Base-by-base conservation (phyloP, 2,113 vertebrate genomes). In the Phalacrocorax aristotelis region DNA sequence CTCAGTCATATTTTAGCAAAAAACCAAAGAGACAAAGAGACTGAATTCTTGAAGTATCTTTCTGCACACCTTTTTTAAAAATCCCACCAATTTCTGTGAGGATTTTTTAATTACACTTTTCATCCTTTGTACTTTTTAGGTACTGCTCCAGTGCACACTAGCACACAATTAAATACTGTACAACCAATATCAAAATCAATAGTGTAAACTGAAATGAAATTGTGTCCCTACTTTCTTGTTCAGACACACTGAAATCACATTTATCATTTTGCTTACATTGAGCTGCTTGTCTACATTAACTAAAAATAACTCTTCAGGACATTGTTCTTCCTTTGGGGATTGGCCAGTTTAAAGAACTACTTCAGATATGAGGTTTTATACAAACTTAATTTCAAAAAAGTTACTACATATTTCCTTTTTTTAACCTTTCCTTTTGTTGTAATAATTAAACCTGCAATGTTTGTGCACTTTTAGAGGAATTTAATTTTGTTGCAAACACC, bases 21-120 rank as follows among this genome's bases (percentile, higher is more conserved):
- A 44, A 21, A 2, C 0, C 4, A 23, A 3, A 55, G 15, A 38
- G 15, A 42, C 4, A 23, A 3, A 55, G 15, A 38, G 15, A 42
- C 10, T 18, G 12, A 58, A 60, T 88, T 88, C 16, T 12, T 64
- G 9, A 66, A 49, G 26, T 49, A 34, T 11, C 34, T 54, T 66
- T 77, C 54, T 61, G 30, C 11, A 48, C 29, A 61, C 2, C 7
- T 55, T 65, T 52, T 15, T 27, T 27, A 52, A 48, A 48, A 46
- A 46, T 46, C 15, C 42, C 3, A n/a, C 13, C 1, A 7, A 40
- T 83, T 80, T 57, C 1, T 87, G 34, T 8, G 34, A 46, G 19
- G 4, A 26, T 20, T 89, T 76, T 90, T 66, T 36, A 89, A 66
- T 74, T 23, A 36, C 12, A 55, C 9, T 14, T 83, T 84, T 75